Evolutionary conservation across 2,888 invertebrate genomes (phyloP), one percentile per base, ranked within the genome.

Genomic region (Scelioninae gen. 1): DNA sequence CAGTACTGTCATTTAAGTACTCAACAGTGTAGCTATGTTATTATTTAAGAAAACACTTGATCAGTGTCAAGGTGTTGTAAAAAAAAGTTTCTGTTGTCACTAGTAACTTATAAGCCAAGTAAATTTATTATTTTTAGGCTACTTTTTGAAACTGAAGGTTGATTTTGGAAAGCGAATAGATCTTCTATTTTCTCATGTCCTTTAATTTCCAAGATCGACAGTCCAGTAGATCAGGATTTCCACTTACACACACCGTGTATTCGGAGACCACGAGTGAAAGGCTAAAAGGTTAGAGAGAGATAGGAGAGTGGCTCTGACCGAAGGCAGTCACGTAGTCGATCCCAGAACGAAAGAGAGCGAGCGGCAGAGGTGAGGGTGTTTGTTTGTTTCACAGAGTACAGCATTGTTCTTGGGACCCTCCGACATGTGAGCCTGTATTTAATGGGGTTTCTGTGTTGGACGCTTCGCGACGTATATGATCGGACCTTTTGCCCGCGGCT

Each of bases 371-470:
- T 45, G 60, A 72, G 72, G 72, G 72, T 77, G 75, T 82, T 82
- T 82, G 75, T 81, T 82, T 82, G 84, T 82, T 79, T 69, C 74
- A 51, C 68, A 53, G 77, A 80, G 76, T 74, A 80, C 49, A 66
- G 82, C 79, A 84, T 84, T 82, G 84, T 84, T 84, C 84, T 69
- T 78, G 78, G 82, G 69, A 76, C 68, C 79, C 75, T 82, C 66
- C 68, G 85, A 85, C 86, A 87, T 86, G 86, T 84, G 86, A 85
- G 85, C 83, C 81, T 84, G 85, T 85, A 87, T 87, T 88, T 89
- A 90, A 89, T 89, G 90, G 89, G 87, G 86, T 89, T 90, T 89
- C 89, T 88, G 88, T 89, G 89, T 89, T 88, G 87, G 86, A 88
- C 85, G 86, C 84, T 80, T 75, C 77, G 75, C 85, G 80, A 84